Base-by-base conservation (phyloP, 2,888 invertebrate species). In the Ceramica pisi region DNA sequence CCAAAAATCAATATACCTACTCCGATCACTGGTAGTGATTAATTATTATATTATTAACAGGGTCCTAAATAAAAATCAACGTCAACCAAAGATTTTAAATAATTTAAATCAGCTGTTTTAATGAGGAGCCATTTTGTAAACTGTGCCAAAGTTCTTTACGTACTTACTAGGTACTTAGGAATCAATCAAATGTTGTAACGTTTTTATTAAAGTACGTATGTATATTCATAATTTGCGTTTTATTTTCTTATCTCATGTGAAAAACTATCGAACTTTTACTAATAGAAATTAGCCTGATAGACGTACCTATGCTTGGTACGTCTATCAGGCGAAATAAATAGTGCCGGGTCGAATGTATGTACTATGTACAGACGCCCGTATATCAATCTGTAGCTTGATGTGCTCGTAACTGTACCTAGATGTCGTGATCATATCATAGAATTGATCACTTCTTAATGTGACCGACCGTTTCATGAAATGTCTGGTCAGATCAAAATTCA, bases 101-200 rank as follows among this genome's bases (percentile, higher is more conserved):
- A 44, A 6, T 12, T 7, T 1, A 23, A 23, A 8, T 46, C 71
- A 55, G 23, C 46, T 56, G 31, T 55, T 41, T 21, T 16, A 3
- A n/a, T 26, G 12, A 53, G 70, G 46, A 77, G 69, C 38, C 38
- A 31, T 77, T 48, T 31, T 57, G 31, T 38, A 53, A 59, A 64
- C 38, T 23, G 48, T 64, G 63, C 64, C 73, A 75, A 75, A 75
- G 63, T 63, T 63, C 1, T 9, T 21, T 44, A 31, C n/a, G 26
- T 46, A 46, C 46, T 12, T 67, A 50, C 16, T 38, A 31, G 7
- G n/a, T n/a, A n/a, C n/a, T 56, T 38, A 69, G 14, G 31, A 44
- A 44, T 51, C n/a, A 51, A 51, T 7, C 16, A 21, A 46, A 71
- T 59, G 26, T 78, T 62, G 44, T 71, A 59, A 72, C 2, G 8